These are phyloP conservation scores for Epinephelus moara DNA, from an alignment of 2,113 vertebrate genomes.

Conservation along the genomic window DNA sequence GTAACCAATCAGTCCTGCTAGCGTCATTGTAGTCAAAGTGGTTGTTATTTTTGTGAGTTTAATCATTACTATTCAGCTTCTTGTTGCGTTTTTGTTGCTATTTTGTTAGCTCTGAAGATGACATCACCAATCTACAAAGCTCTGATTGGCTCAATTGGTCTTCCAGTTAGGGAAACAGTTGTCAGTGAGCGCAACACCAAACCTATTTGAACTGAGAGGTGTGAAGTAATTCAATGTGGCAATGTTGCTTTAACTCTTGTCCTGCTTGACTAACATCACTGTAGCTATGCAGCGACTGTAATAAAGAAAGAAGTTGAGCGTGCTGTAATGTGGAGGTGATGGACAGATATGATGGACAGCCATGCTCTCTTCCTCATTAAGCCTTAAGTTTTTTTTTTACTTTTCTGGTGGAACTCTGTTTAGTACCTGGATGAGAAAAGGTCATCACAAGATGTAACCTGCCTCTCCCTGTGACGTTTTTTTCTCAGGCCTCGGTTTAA, in stretches of 20 bases:
- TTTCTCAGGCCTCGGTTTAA: slow-evolving; percentile 33
- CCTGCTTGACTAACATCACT: neutral
- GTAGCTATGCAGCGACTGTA: neutral
- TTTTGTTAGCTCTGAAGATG: neutral
- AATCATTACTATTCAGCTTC: neutral
- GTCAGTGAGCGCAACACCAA: neutral
- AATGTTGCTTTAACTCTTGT: neutral
- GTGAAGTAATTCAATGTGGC: neutral
- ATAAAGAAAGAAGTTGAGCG: neutral
- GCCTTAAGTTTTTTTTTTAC: slow-evolving; percentile 3
- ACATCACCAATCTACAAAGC: neutral
- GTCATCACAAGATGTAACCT: slow-evolving; percentile 51
- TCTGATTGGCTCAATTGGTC: neutral
- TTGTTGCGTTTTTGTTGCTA: neutral
- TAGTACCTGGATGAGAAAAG: slow-evolving; percentile 38
- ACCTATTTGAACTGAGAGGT: neutral
- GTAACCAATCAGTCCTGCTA: no score
- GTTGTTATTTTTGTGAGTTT: neutral
- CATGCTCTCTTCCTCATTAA: slow-evolving; percentile 31
- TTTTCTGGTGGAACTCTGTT: slow-evolving; percentile 28
- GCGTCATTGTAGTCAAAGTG: no score
- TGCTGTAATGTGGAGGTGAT: slow-evolving; percentile 26
- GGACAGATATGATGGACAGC: slow-evolving; percentile 37
- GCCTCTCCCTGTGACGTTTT: neutral
- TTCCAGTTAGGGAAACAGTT: neutral